phyloP scores from a whole-genome alignment of 2,888 invertebrate genomes.

The Nebria brevicollis region DNA sequence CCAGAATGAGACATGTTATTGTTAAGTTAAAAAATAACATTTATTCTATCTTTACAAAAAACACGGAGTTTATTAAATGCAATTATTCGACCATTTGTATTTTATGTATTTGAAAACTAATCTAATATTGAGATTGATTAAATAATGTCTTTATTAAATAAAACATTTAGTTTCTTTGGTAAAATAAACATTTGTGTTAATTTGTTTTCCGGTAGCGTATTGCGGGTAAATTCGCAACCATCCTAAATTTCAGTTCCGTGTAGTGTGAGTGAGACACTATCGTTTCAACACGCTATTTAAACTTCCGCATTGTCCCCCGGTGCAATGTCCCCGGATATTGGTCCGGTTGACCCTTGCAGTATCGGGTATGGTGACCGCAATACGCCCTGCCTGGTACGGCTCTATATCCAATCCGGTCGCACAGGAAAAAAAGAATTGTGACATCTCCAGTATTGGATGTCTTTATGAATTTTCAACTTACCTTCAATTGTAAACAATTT shows the following conservation, averaged over 20 bases:
- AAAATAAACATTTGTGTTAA: background rate
- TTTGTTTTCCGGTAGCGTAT: background rate
- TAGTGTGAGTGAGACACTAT: background rate
- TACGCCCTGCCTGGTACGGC: background rate
- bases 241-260: background rate
- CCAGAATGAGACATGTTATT: too few species aligned
- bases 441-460: too few species aligned
- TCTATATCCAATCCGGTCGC: background rate
- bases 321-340: background rate
- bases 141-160: background rate
- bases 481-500: too few species aligned
- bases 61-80: too few species aligned
- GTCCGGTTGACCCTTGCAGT: background rate
- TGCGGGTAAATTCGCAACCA: background rate
- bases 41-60: too few species aligned
- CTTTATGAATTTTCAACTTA: too few species aligned
- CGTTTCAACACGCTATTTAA: background rate
- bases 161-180: background rate
- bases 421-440: too few species aligned
- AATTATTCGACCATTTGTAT: too few species aligned
- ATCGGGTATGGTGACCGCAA: background rate
- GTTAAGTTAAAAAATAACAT: too few species aligned
- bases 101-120: background rate
- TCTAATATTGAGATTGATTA: background rate
- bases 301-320: background rate